These are phyloP conservation scores for Opisthograptis luteolata DNA, from an alignment of 2,888 invertebrate species.

Conservation along the genomic window DNA sequence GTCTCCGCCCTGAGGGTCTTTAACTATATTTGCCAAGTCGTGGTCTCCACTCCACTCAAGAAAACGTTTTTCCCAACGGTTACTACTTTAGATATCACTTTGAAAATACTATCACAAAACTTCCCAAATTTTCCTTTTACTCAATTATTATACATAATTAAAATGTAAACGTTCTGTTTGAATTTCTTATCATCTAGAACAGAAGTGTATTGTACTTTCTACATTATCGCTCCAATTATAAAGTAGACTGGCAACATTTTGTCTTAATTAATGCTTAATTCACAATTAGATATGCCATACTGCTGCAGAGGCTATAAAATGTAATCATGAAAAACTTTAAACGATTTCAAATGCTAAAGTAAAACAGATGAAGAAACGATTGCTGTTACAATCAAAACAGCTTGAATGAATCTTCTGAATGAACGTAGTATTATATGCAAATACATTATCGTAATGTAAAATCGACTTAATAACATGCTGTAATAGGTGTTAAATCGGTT, in stretches of 20 bases:
- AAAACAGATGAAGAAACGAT: slow-evolving; percentile 30
- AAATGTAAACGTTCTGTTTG: too few species aligned
- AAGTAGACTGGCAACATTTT: not conserved
- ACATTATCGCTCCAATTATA: slow-evolving; percentile 1
- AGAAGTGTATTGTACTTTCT: slow-evolving; percentile 1
- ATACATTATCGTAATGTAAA: slow-evolving; percentile 65
- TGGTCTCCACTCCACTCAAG: too few species aligned
- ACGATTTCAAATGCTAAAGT: slow-evolving; percentile 13
- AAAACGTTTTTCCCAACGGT: too few species aligned
- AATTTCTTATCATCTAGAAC: not conserved
- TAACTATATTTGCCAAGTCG: too few species aligned
- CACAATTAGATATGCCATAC: slow-evolving; percentile 7
- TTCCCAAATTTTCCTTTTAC: too few species aligned
- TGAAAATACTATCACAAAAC: too few species aligned
- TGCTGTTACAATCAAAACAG: slow-evolving; percentile 27
- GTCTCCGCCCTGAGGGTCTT: too few species aligned
- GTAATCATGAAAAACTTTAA: slow-evolving; percentile 12
- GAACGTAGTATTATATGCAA: slow-evolving; percentile 73
- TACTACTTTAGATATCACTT: too few species aligned
- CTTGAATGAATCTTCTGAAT: slow-evolving; percentile 57
- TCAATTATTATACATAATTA: too few species aligned
- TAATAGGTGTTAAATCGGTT: slow-evolving; percentile 68
- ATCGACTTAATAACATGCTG: slow-evolving; percentile 67
- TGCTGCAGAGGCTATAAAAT: slow-evolving; percentile 1
- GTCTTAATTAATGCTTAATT: not conserved